A percentile compares a stretch with the other conserved stretches of the same genome.
phyloP scores from a whole-genome alignment of 1,140 invertebrate species.

The Sycophaga agraensis region DNA sequence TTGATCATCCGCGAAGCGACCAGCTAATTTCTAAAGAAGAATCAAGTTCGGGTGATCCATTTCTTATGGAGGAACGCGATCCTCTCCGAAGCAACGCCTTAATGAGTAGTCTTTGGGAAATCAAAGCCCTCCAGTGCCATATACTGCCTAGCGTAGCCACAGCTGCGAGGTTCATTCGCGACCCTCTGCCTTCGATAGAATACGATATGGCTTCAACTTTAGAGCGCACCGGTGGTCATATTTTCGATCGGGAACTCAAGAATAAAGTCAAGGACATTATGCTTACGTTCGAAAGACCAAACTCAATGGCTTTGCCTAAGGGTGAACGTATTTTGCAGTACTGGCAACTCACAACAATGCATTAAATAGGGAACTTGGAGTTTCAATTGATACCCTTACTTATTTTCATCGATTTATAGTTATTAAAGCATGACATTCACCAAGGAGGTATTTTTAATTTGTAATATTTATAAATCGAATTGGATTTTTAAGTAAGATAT shows the following conservation, averaged over 20 bases:
- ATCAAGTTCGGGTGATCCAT: constrained; percentile 70
- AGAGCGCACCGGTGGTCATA: constrained; percentile 62
- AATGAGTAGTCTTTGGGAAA: constrained; percentile 90
- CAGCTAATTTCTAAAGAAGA: constrained; percentile 36
- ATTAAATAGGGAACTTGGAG: not conserved
- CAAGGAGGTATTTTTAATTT: not conserved
- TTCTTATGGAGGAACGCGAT: constrained; percentile 76
- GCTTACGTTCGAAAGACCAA: constrained; percentile 65
- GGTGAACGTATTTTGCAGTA: constrained; percentile 58
- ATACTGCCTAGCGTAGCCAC: constrained; percentile 71
- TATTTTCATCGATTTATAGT: not conserved
- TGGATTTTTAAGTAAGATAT: no score
- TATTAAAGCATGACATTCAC: constrained; percentile 10
- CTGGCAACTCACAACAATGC: constrained; percentile 54
- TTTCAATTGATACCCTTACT: not conserved
- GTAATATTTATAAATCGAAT: no score
- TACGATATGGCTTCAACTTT: constrained; percentile 66
- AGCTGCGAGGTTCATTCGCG: constrained; percentile 70
- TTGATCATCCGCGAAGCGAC: constrained; percentile 63
- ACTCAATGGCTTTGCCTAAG: constrained; percentile 52
- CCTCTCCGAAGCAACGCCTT: constrained; percentile 77
- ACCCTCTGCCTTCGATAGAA: constrained; percentile 67
- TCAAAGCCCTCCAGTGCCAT: constrained; percentile 74
- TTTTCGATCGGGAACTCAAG: constrained; percentile 67
- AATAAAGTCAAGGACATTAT: constrained; percentile 65